Evolutionary conservation across 2,888 invertebrate genomes (phyloP), one percentile per base, ranked within the genome.

Genomic region (Trilocha varians): DNA sequence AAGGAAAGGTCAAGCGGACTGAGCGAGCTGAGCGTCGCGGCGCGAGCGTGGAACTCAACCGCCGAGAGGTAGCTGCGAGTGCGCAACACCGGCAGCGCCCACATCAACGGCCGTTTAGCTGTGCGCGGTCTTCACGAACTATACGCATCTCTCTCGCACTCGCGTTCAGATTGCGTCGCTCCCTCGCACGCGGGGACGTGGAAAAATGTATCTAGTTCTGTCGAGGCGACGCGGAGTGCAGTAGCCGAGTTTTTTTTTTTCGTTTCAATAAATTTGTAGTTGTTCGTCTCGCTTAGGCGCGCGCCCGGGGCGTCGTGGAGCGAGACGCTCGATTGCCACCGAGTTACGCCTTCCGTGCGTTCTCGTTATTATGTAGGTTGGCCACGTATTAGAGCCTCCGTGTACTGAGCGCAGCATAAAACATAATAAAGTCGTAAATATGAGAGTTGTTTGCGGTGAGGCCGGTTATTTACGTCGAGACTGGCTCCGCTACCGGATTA

Each of bases 161-260:
- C 50, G 43, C 9, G n/a, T n/a, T 2, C 33, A 15, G 18, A 38
- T 32, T 44, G 43, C 40, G 16, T 46, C 39, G 64, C 68, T 72
- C 77, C 49, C 62, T 82, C 67, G 47, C 65, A 52, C 78, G 55
- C 65, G 60, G 59, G 71, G 77, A 79, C 72, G 73, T 78, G 79
- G 78, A 84, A 85, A 84, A 83, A 83, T 83, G 83, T 84, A 80
- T 85, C 85, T 85, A 85, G 85, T 85, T 84, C 77, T 82, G 83
- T 80, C 61, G 76, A 78, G 72, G 72, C 79, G 77, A 80, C 73
- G 85, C 85, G 84, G 72, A 82, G 80, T 82, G 80, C 85, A 78
- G 85, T 85, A 85, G 85, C 85, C 49, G 54, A 61, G 62, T 66
- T 80, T 79, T 78, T 76, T 36, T 78, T 82, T 80, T 77, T 78